Percentiles rank a stretch among this genome's conserved stretches.
These are phyloP conservation scores for Hirudo medicinalis DNA, from an alignment of 1,140 invertebrate species.

Conservation along the genomic window DNA sequence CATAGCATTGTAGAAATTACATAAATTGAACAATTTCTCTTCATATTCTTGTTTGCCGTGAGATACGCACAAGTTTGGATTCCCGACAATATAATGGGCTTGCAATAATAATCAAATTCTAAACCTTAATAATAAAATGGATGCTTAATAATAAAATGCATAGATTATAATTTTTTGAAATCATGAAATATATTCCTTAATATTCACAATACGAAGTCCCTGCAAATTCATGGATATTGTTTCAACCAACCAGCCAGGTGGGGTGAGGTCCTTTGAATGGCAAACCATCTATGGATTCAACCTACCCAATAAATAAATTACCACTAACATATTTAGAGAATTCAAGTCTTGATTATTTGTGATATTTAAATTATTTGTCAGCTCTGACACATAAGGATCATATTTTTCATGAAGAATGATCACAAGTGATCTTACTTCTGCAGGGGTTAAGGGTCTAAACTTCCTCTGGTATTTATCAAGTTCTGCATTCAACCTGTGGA, in stretches of 20 bases:
- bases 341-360: not conserved
- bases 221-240: not conserved
- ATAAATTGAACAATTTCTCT: too few relatives aligned
- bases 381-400: not conserved
- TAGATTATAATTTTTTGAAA: too few relatives aligned
- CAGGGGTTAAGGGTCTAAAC: not conserved
- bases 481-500: conserved; percentile 10
- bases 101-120: too few relatives aligned
- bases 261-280: conserved; percentile 10
- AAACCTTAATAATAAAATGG: too few relatives aligned
- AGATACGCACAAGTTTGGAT: too few relatives aligned
- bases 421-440: not conserved
- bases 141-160: too few relatives aligned
- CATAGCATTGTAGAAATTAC: too few relatives aligned
- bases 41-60: too few relatives aligned
- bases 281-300: not conserved
- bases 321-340: not conserved
- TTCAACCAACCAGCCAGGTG: not conserved
- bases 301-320: not conserved
- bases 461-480: conserved; percentile 15
- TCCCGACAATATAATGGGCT: too few relatives aligned
- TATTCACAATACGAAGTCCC: too few relatives aligned
- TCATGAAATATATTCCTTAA: too few relatives aligned
- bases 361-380: not conserved
- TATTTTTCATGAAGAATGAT: not conserved